Base-by-base conservation (phyloP, 2,797 vertebrate genomes). In the Myripristis jacobus region DNA sequence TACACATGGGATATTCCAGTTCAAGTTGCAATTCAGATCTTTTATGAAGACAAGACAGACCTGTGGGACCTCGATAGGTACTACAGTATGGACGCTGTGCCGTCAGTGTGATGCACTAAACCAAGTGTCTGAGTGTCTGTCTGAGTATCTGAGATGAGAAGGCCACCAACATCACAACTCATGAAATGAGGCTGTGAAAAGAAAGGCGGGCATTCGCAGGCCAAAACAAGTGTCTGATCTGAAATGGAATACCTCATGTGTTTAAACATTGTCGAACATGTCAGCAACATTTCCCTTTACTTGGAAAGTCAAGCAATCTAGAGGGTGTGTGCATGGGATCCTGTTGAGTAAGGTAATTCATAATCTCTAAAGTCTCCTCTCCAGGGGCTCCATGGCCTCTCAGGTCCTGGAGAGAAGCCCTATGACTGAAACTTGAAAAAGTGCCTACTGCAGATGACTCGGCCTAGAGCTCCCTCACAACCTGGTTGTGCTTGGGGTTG, bases 221-320 rank as follows among this genome's bases (percentile, higher is more conserved):
- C 64, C 72, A 77, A 79, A 78, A 75, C 63, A 69, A 81, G 71
- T 66, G 56, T 47, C 58, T 56, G 73, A 82, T 62, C 80, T 82
- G 80, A 91, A 81, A 87, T 83, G 77, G 86, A 89, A 88, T 83
- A 92, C 87, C 84, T 92, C 78, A 82, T 87, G 59, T 76, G 75
- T 82, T 81, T 68, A 55, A 47, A 75, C 77, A 61, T 72, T 69
- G 75, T 62, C 67, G 57, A 88, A 88, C 73, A 80, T 73, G 70
- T 88, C 71, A 82, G 89, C 85, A 90, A 90, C 90, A 78, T 91
- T 88, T 91, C 93, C 93, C 93, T 94, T 94, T 93, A 95, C 79
- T 82, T 82, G 78, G 82, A 88, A 74, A 81, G 80, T 82, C 77
- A 70, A 82, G 68, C 73, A 77, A 71, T 84, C 70, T 77, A 61